phyloP scores from a whole-genome alignment of 2,888 invertebrate genomes.

The Palloptera scutellata region DNA sequence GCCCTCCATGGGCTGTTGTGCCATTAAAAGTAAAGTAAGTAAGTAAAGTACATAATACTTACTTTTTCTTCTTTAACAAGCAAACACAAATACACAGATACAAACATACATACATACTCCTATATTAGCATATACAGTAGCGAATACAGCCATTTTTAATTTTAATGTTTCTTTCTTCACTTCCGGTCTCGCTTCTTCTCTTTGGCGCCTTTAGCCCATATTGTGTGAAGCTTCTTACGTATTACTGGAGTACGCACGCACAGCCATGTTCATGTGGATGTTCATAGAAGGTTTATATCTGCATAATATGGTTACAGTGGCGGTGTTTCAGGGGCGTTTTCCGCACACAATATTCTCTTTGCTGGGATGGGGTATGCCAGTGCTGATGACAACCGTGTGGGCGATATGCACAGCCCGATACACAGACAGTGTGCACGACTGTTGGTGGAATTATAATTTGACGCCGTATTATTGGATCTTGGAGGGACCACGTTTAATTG shows the following conservation, averaged over 20 bases:
- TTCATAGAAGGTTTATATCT: constrained; percentile 92
- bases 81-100: no score
- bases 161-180: no score
- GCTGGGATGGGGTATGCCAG: constrained; percentile 79
- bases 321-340: constrained; percentile 71
- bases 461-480: constrained; percentile 86
- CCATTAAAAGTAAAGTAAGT: no score
- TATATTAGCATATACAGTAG: no score
- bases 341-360: constrained; percentile 70
- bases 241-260: constrained; percentile 86
- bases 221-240: constrained; percentile 82
- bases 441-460: constrained; percentile 89
- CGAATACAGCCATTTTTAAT: no score
- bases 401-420: constrained; percentile 70
- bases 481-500: constrained; percentile 83
- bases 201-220: constrained; percentile 70
- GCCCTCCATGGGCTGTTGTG: no score
- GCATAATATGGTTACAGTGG: constrained; percentile 82
- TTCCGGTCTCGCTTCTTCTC: no score
- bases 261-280: constrained; percentile 97
- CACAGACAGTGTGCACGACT: constrained; percentile 57
- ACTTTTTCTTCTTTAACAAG: no score
- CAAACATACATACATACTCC: no score
- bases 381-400: constrained; percentile 75
- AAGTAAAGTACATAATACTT: no score